Evolutionary conservation across 2,888 invertebrate genomes (phyloP).

Genomic region (Phaedon cochleariae): DNA sequence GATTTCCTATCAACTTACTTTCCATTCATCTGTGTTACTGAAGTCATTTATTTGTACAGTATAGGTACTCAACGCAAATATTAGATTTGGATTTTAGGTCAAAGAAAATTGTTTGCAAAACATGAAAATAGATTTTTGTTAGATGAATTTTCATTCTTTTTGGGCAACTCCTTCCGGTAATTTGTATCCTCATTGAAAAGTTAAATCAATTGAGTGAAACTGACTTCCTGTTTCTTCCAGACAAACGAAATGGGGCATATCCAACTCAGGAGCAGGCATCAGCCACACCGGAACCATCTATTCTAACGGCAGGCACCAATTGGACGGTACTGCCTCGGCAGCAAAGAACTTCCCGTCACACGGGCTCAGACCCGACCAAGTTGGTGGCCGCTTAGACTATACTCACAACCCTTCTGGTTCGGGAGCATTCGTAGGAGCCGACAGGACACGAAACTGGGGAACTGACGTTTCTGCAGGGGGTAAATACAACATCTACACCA

Average conservation of each 20-base stretch:
- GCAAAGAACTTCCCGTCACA: conserved; percentile 44
- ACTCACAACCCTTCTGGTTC: conserved; percentile 47
- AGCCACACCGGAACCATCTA: conserved; percentile 46
- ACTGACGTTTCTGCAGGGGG: conserved; percentile 45
- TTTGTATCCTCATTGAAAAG: no score
- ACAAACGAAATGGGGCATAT: conserved; percentile 30
- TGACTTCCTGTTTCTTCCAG: no score
- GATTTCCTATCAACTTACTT: no score
- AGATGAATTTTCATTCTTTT: no score
- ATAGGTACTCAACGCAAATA: no score
- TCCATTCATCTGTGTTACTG: no score
- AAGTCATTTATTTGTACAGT: no score
- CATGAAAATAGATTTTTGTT: no score
- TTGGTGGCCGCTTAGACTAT: conserved; percentile 48
- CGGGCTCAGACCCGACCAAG: conserved; percentile 43
- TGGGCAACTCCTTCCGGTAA: no score
- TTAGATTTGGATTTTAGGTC: no score
- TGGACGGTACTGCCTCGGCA: conserved; percentile 46
- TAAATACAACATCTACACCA: conserved; percentile 43
- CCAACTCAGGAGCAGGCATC: conserved; percentile 24
- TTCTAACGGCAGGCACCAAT: conserved; percentile 40
- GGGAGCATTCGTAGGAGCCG: conserved; percentile 41
- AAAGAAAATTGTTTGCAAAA: no score
- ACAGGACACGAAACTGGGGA: conserved; percentile 42
- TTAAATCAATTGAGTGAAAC: no score